Conservation (phyloP, 2,797 vertebrate species). For the Bryconaethiops microstoma region DNA sequence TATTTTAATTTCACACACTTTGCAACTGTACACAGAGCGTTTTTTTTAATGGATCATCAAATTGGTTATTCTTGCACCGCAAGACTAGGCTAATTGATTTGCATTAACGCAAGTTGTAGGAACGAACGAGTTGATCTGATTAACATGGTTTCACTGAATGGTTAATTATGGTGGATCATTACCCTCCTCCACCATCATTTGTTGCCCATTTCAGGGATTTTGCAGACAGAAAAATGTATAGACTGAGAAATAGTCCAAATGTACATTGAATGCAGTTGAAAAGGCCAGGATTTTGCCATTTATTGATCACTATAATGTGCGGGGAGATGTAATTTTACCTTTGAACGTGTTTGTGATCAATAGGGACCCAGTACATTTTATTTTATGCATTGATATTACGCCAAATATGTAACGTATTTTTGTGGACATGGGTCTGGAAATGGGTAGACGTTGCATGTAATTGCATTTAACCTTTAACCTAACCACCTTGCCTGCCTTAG, state of each 20-base stretch:
- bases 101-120: neutral
- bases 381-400: no score
- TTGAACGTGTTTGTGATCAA: no score
- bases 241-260: no score
- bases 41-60: conserved; percentile 16
- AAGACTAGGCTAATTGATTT: conserved; percentile 17
- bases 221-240: neutral
- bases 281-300: no score
- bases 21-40: neutral
- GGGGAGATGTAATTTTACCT: no score
- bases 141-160: conserved; percentile 14
- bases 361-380: no score
- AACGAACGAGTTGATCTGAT: conserved; percentile 3
- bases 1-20: neutral
- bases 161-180: conserved; percentile 26
- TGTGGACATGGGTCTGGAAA: no score
- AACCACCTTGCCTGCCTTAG: no score
- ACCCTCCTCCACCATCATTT: conserved; percentile 1
- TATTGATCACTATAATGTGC: no score
- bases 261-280: neutral
- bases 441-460: no score
- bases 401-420: no score
- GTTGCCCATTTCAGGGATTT: neutral
- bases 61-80: conserved; percentile 8
- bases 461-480: no score